Evolutionary conservation across 2,113 vertebrate genomes (phyloP), one percentile per base, ranked within the genome.

Genomic region (Pangasianodon gigas): DNA sequence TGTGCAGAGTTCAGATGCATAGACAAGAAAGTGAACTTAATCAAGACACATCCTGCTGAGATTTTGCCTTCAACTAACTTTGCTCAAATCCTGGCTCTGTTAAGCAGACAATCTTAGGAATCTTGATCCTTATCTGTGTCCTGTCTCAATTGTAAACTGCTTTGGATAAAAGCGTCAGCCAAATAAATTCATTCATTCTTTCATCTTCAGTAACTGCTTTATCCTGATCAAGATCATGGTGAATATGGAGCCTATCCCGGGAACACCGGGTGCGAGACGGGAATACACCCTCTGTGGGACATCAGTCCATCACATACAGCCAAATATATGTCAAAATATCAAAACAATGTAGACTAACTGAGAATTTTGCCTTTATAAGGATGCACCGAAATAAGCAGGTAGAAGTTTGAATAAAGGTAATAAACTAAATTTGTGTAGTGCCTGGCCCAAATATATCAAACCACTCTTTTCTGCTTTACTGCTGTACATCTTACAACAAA

Each of bases 401-500:
- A 62, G 9, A 82, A 58, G 29, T 62, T 88, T 37, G 46, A 83
- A n/a, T 51, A 82, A 52, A 56, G 5, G 24, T 32, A 52, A 51
- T 29, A 88, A 81, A 67, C 54, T 19, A 48, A 87, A 51, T 51
- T 26, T 51, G 3, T 62, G 54, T 8, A 56, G 52, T 87, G 19
- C 60, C 67, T n/a, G 44, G 16, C 75, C 77, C 41, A 51, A 85
- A 77, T 60, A 79, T 79, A 65, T 85, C 69, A 85, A 58, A 74
- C 37, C 18, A 46, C 11, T 37, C 32, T 65, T 74, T 51, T 77
- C 44, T 65, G 44, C 56, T n/a, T 75, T 41, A 46, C 37, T 56
- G 32, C 52, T 56, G 51, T 26, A 56, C 60, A 32, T 82, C 62
- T 56, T 26, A 14, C 24, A 24, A 67, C 65, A 48, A 51, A 41